Percentiles rank a stretch among this genome's conserved stretches.
phyloP scores from a whole-genome alignment of 2,888 invertebrate genomes.

The Drosophila ustulata region DNA sequence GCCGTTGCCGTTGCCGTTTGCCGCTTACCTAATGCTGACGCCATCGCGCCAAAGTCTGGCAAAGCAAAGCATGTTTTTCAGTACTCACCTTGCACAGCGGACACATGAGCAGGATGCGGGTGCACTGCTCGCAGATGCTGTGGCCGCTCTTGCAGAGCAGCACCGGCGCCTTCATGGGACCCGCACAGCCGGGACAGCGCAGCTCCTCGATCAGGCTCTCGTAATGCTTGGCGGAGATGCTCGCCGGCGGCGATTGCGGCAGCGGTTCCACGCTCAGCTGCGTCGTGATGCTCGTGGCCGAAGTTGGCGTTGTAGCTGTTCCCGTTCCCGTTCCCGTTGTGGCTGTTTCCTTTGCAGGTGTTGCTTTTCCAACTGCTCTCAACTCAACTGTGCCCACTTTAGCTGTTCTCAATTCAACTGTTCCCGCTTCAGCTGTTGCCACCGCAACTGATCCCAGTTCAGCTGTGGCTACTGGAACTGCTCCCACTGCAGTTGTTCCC shows the following conservation, averaged over 20 bases:
- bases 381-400: slow-evolving; percentile 9
- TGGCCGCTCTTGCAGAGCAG: slow-evolving; percentile 83
- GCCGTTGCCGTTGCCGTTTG: background rate
- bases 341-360: background rate
- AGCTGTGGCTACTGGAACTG: background rate
- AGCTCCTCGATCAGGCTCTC: slow-evolving; percentile 84
- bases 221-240: slow-evolving; percentile 74
- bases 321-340: slow-evolving; percentile 5
- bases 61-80: background rate
- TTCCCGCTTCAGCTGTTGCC: background rate
- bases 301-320: background rate
- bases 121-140: slow-evolving; percentile 83
- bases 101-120: slow-evolving; percentile 80
- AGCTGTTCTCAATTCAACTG: slow-evolving; percentile 9
- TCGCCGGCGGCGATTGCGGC: slow-evolving; percentile 11
- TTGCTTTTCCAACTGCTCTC: slow-evolving; percentile 23
- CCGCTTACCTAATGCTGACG: slow-evolving; percentile 51
- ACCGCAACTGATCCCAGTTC: background rate
- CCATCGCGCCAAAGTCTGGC: slow-evolving; percentile 19
- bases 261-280: slow-evolving; percentile 1
- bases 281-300: background rate
- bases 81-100: slow-evolving; percentile 83
- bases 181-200: slow-evolving; percentile 84
- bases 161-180: slow-evolving; percentile 84
- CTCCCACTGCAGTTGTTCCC: background rate